Evolutionary conservation across 2,888 invertebrate species (phyloP).

Genomic region (Drosophila putrida): DNA sequence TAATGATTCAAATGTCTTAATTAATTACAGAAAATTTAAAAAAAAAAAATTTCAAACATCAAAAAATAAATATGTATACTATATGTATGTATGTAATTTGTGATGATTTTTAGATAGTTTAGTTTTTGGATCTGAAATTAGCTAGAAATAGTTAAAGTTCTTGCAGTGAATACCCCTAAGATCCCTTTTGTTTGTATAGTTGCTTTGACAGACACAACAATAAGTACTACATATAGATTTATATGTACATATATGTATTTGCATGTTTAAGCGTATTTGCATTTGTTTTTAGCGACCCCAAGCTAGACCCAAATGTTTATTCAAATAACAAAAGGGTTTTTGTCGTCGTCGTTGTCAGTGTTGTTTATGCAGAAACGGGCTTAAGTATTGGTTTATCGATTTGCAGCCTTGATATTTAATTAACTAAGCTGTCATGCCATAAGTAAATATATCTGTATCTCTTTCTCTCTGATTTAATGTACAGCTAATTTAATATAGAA

Average conservation of each 20-base stretch:
- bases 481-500: conserved; percentile 82
- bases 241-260: neutral
- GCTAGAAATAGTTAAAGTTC: neutral
- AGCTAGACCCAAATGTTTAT: conserved; percentile 67
- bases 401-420: conserved; percentile 48
- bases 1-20: no score
- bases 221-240: neutral
- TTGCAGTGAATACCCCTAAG: conserved; percentile 41
- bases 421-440: conserved; percentile 29
- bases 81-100: no score
- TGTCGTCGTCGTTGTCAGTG: conserved; percentile 13
- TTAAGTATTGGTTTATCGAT: conserved; percentile 44
- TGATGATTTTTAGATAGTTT: neutral
- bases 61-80: no score
- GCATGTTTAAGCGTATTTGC: conserved; percentile 55
- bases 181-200: conserved; percentile 14
- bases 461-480: conserved; percentile 31
- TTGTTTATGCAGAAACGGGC: conserved; percentile 21
- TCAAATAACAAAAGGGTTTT: conserved; percentile 56
- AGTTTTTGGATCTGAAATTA: conserved; percentile 8
- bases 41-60: no score
- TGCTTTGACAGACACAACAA: conserved; percentile 5
- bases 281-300: conserved; percentile 67
- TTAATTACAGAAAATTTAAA: no score
- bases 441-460: conserved; percentile 11